A percentile compares a stretch with the other conserved stretches of the same genome.
phyloP scores from a whole-genome alignment of 2,113 vertebrate genomes.

The Esox niger region DNA sequence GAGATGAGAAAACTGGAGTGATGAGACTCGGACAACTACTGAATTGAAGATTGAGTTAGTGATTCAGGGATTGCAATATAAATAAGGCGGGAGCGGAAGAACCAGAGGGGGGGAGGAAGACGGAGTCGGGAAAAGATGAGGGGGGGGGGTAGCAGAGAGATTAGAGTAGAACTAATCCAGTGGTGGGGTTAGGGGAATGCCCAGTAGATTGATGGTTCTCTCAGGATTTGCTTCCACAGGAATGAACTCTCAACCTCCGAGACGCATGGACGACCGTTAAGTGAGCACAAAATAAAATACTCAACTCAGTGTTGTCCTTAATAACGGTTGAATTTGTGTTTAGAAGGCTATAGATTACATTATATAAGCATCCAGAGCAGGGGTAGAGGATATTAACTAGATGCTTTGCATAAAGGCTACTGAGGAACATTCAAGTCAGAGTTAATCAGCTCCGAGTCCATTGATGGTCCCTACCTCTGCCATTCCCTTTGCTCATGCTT shows the following conservation, averaged over 20 bases:
- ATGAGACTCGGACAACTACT: neutral
- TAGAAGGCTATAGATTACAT: neutral
- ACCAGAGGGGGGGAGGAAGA: constrained; percentile 6
- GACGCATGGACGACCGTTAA: neutral
- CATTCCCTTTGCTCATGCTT: too few relatives aligned
- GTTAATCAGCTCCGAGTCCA: too few relatives aligned
- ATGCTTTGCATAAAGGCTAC: too few relatives aligned
- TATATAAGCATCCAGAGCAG: constrained; percentile 11
- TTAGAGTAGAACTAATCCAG: constrained; percentile 53
- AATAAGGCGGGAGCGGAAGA: neutral
- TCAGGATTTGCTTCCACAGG: constrained; percentile 36
- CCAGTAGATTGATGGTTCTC: constrained; percentile 50
- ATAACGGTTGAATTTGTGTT: too few relatives aligned
- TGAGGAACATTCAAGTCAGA: too few relatives aligned
- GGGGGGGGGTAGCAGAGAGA: constrained; percentile 11
- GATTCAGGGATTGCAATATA: constrained; percentile 1
- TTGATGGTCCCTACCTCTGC: too few relatives aligned
- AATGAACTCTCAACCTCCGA: constrained; percentile 22
- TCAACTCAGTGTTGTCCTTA: neutral
- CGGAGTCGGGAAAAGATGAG: neutral
- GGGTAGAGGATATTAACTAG: neutral
- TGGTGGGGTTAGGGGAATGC: constrained; percentile 47
- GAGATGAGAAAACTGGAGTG: constrained; percentile 16
- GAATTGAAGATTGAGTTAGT: neutral
- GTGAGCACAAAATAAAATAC: neutral